Conservation (phyloP, 2,888 invertebrate genomes). For the Melipona beecheii region DNA sequence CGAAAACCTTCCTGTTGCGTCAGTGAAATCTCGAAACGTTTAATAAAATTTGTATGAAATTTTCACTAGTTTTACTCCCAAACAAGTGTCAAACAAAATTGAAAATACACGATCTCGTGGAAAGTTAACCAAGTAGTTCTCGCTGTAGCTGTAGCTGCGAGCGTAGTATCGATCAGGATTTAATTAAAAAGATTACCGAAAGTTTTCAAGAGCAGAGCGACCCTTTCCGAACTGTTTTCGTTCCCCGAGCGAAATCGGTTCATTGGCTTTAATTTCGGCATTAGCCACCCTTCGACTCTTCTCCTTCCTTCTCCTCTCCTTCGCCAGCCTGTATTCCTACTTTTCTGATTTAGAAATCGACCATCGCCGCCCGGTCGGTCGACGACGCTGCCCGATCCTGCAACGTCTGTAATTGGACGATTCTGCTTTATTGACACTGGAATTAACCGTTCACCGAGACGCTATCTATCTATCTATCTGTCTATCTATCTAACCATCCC, state of each 20-base stretch:
- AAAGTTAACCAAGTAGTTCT: not conserved
- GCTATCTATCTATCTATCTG: not conserved
- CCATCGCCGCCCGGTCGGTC: conserved; percentile 23
- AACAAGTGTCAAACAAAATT: no score
- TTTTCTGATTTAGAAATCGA: conserved; percentile 60
- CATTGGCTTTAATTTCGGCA: conserved; percentile 72
- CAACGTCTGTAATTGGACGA: conserved; percentile 71
- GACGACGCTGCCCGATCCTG: conserved; percentile 59
- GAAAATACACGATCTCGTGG: not conserved
- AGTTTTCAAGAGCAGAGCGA: conserved; percentile 62
- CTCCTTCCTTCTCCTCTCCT: conserved; percentile 16
- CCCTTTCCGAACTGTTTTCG: conserved; percentile 31
- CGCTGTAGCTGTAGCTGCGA: not conserved
- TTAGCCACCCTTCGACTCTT: conserved; percentile 41
- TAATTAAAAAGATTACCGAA: conserved; percentile 65
- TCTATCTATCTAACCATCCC: conserved; percentile 4
- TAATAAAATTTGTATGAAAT: no score
- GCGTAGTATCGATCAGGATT: conserved; percentile 42
- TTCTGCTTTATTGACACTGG: conserved; percentile 71
- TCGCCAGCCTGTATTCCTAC: conserved; percentile 26
- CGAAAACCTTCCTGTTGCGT: no score
- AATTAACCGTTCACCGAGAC: conserved; percentile 67
- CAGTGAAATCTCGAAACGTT: no score
- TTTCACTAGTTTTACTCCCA: no score
- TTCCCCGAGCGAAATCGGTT: conserved; percentile 50